Percentiles rank a stretch among this genome's conserved stretches.
Conservation (phyloP, 2,888 invertebrate genomes). For the Patella depressa region DNA sequence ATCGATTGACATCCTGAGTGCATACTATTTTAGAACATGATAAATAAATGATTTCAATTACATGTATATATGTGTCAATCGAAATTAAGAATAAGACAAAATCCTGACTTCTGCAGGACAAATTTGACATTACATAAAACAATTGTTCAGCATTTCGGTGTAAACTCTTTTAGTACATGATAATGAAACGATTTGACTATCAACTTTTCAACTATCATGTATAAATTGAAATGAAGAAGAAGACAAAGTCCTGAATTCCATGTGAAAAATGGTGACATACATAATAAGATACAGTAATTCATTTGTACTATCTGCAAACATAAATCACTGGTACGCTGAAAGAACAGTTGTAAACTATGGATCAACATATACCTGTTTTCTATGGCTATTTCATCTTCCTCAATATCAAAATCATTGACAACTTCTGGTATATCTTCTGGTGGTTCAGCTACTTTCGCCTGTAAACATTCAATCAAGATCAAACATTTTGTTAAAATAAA, state of each 20-base stretch:
- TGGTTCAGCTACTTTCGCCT: constrained; percentile 82
- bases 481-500: too few species aligned
- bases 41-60: neutral
- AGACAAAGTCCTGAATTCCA: too few species aligned
- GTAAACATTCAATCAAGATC: constrained; percentile 13
- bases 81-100: neutral
- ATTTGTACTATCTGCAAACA: too few species aligned
- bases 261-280: too few species aligned
- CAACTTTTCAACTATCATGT: too few species aligned
- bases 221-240: too few species aligned
- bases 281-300: too few species aligned
- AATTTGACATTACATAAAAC: neutral
- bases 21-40: neutral
- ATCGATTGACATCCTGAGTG: too few species aligned
- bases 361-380: constrained; percentile 63
- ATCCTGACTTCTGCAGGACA: too few species aligned
- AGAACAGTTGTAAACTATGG: neutral
- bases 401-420: constrained; percentile 91
- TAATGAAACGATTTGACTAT: too few species aligned
- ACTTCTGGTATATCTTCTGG: constrained; percentile 87
- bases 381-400: constrained; percentile 78
- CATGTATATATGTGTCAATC: neutral
- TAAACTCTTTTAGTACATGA: too few species aligned
- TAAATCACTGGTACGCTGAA: neutral
- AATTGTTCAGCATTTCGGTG: too few species aligned